These are phyloP conservation scores for Mamestra brassicae DNA, from an alignment of 2,888 invertebrate species.

Conservation along the genomic window DNA sequence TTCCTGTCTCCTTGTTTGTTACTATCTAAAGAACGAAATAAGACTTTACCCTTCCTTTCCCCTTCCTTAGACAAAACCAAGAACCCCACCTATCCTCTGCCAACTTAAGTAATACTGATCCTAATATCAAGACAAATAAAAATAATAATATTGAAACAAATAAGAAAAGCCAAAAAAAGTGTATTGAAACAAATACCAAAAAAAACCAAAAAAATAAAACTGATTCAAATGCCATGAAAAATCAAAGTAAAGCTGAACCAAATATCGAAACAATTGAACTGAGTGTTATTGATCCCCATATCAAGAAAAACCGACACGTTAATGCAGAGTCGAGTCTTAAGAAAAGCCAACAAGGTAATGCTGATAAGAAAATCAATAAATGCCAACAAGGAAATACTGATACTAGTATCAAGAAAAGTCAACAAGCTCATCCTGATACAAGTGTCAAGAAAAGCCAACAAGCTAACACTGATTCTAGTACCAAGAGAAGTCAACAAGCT, in stretches of 20 bases:
- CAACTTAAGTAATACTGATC: constrained; percentile 81
- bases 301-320: constrained; percentile 35
- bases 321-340: constrained; percentile 55
- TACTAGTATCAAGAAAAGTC: constrained; percentile 73
- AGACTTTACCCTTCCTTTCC: constrained; percentile 86
- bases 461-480: constrained; percentile 72
- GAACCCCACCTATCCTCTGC: constrained; percentile 74
- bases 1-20: constrained; percentile 90
- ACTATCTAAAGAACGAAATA: constrained; percentile 61
- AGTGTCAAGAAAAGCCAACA: constrained; percentile 70
- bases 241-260: constrained; percentile 28
- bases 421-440: constrained; percentile 69
- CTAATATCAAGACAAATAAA: constrained; percentile 72
- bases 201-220: constrained; percentile 54
- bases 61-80: constrained; percentile 83
- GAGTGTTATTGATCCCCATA: constrained; percentile 13
- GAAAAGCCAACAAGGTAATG: constrained; percentile 41
- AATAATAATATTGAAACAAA: constrained; percentile 69
- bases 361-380: constrained; percentile 78
- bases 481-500: constrained; percentile 14
- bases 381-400: constrained; percentile 74
- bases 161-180: constrained; percentile 73
- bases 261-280: constrained; percentile 24
- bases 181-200: constrained; percentile 76
- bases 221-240: constrained; percentile 38